phyloP scores from a whole-genome alignment of 2,888 invertebrate species.

The Athrips mouffetella region DNA sequence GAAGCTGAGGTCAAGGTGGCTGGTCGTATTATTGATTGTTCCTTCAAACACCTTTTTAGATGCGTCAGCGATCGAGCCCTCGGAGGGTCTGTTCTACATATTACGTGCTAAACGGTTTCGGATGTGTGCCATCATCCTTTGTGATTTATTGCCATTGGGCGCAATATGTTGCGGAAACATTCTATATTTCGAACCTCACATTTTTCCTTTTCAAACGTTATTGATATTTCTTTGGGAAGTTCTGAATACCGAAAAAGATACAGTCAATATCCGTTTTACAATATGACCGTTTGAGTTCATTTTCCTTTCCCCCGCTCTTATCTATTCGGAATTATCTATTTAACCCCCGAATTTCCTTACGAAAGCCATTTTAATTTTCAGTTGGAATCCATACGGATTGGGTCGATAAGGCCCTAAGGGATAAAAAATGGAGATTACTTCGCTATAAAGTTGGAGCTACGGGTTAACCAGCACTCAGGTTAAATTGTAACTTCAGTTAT shows the following conservation, averaged over 20 bases:
- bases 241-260: too few relatives aligned
- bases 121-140: constrained; percentile 44
- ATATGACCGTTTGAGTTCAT: background rate
- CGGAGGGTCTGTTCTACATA: constrained; percentile 56
- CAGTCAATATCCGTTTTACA: background rate
- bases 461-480: constrained; percentile 17
- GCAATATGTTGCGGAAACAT: constrained; percentile 23
- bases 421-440: constrained; percentile 31
- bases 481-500: constrained; percentile 11
- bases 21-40: constrained; percentile 67
- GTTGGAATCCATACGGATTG: constrained; percentile 14
- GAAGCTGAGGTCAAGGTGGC: constrained; percentile 43
- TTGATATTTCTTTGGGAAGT: constrained; percentile 3
- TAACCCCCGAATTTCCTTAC: background rate
- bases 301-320: background rate
- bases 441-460: constrained; percentile 26
- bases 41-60: constrained; percentile 63
- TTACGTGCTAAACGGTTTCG: constrained; percentile 59
- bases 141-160: constrained; percentile 45
- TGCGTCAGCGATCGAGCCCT: constrained; percentile 62
- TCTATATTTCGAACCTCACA: constrained; percentile 13
- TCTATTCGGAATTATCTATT: background rate
- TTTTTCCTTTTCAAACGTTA: background rate
- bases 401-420: constrained; percentile 18
- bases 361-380: constrained; percentile 23